Percentiles rank a stretch among this genome's conserved stretches.
Evolutionary conservation across 1,140 invertebrate species (phyloP).

Genomic region (Eumeta japonica): DNA sequence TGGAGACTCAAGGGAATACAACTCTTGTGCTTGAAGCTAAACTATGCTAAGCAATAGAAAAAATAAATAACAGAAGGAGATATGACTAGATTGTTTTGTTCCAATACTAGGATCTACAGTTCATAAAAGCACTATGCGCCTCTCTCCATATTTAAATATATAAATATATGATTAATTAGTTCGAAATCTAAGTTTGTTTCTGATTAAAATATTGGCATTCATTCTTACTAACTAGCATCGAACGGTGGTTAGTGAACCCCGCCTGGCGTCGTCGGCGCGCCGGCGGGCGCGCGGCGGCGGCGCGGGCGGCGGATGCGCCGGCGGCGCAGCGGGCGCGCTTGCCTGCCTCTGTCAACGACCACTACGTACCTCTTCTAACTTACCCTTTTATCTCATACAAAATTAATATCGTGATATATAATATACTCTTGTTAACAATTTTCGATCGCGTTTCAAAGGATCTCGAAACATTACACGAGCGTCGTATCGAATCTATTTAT

Average conservation of each 20-base stretch:
- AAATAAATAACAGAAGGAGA: slow-evolving; percentile 49
- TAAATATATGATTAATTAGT: slow-evolving; percentile 52
- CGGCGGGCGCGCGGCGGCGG: too few species aligned
- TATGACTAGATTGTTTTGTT: slow-evolving; percentile 54
- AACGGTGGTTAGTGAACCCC: slow-evolving; percentile 20
- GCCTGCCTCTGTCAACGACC: not conserved
- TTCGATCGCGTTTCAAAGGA: too few species aligned
- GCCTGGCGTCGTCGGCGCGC: slow-evolving; percentile 9
- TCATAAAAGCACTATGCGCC: slow-evolving; percentile 56
- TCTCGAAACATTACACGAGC: slow-evolving; percentile 38
- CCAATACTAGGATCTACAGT: slow-evolving; percentile 47
- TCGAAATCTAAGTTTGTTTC: slow-evolving; percentile 44
- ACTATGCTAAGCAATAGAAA: slow-evolving; percentile 55
- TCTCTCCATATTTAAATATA: slow-evolving; percentile 55
- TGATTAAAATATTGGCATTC: slow-evolving; percentile 54
- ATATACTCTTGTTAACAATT: too few species aligned
- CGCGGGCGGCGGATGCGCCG: too few species aligned
- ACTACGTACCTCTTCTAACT: slow-evolving; percentile 3
- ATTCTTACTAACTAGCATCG: slow-evolving; percentile 47
- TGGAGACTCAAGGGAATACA: too few species aligned
- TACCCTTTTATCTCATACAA: slow-evolving; percentile 10
- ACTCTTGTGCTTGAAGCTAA: slow-evolving; percentile 52
- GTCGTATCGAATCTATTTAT: slow-evolving; percentile 32
- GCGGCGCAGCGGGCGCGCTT: too few species aligned
- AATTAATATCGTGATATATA: slow-evolving; percentile 3